Percentiles rank a stretch among this genome's conserved stretches.
Conservation (phyloP, 2,113 vertebrate species). For the Zosterops hypoxanthus region DNA sequence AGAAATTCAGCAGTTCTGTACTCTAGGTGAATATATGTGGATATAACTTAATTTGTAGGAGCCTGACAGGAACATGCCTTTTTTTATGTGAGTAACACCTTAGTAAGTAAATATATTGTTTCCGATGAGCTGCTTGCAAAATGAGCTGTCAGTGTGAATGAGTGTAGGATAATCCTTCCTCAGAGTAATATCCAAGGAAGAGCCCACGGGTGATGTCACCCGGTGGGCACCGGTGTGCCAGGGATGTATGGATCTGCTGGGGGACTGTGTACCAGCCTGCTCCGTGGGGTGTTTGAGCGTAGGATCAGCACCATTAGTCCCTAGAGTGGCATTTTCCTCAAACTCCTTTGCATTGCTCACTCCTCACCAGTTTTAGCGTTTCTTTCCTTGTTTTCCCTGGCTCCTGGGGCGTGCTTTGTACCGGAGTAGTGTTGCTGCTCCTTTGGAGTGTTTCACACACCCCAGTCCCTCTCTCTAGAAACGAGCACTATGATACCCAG, state of each 20-base stretch:
- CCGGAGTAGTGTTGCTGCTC: neutral
- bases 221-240: neutral
- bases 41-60: neutral
- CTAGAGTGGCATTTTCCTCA: neutral
- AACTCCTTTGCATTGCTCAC: neutral
- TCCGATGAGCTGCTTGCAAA: neutral
- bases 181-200: neutral
- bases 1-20: neutral
- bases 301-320: neutral
- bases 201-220: conserved; percentile 4
- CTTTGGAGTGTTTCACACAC: neutral
- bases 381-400: neutral
- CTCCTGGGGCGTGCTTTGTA: neutral
- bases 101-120: neutral
- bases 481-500: fast-evolving
- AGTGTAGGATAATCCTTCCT: neutral
- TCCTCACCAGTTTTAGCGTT: neutral
- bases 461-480: neutral
- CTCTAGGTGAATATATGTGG: neutral
- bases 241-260: neutral
- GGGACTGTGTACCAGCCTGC: neutral
- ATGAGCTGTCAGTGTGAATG: neutral
- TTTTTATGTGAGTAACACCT: neutral
- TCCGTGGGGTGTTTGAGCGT: fast-evolving
- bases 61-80: neutral